Evolutionary conservation across 2,113 vertebrate species (phyloP), one percentile per base, ranked within the genome.

Genomic region (Mystacornis crossleyi): DNA sequence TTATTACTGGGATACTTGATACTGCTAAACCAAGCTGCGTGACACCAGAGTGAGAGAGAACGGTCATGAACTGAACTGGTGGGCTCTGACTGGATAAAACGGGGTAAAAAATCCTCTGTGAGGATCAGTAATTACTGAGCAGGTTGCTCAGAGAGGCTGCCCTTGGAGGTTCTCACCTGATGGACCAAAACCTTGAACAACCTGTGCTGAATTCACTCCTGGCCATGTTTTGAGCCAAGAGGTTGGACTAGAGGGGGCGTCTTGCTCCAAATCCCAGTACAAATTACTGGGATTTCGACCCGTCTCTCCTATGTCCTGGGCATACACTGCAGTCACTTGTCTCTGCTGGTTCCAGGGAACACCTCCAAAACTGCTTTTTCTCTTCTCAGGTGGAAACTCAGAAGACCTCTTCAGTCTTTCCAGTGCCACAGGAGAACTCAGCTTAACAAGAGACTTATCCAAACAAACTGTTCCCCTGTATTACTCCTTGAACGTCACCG

Each of bases 361-460:
- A 23, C n/a, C 31, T 90, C 66, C 47, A 70, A 38, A 2, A 1
- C 18, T 62, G 34, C 18, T 34, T 78, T 57, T 89, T 72, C 50
- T 79, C 18, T 69, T 85, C 82, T 55, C 65, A 97, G 97, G 2
- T 89, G 96, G 96, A 18, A 97, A 95, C 84, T 94, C 82, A 64
- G 96, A 93, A 29, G 72, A 28, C 18, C 91, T 98, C 51, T 98
- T 97, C 10, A 88, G 8, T 26, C 64, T 98, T 48, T 95, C 96
- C 71, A 95, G 23, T 43, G 36, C 47, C n/a, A 97, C 94, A 20
- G 97, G 97, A 79, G 60, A 81, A 24, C 86, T 98, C 45, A 84
- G 3, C 5, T 62, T 97, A 90, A 93, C 91, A 91, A 91, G 70
- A 81, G 86, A 97, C 28, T 80, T 97, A 65, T 18, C 88, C 72